A percentile compares a stretch with the other conserved stretches of the same genome.
phyloP scores from a whole-genome alignment of 2,888 invertebrate species.

The Lordiphosa fenestrarum region DNA sequence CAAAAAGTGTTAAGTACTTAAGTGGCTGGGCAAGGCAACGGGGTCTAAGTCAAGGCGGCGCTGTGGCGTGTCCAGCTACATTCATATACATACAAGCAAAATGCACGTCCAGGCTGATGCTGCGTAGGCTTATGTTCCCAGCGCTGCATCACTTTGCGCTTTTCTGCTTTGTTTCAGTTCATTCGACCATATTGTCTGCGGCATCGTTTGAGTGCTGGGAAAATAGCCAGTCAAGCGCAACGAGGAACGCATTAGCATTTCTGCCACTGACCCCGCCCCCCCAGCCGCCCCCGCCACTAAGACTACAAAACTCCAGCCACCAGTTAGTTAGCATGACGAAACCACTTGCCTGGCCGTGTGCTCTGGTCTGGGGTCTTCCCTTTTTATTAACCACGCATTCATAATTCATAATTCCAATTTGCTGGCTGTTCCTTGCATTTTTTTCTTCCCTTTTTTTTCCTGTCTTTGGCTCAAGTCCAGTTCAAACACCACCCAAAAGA shows the following conservation, averaged over 20 bases:
- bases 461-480: slow-evolving; percentile 49
- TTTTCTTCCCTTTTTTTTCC: slow-evolving; percentile 4
- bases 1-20: slow-evolving; percentile 76
- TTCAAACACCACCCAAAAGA: slow-evolving; percentile 63
- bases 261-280: slow-evolving; percentile 40
- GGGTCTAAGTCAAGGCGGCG: slow-evolving; percentile 47
- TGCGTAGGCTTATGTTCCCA: slow-evolving; percentile 55
- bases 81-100: not conserved
- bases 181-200: slow-evolving; percentile 72
- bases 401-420: slow-evolving; percentile 79
- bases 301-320: slow-evolving; percentile 26
- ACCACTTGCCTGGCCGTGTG: slow-evolving; percentile 47
- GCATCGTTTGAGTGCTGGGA: slow-evolving; percentile 74
- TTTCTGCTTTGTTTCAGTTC: slow-evolving; percentile 75
- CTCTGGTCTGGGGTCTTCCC: slow-evolving; percentile 41
- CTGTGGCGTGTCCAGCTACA: slow-evolving; percentile 36
- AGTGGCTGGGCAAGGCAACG: slow-evolving; percentile 48
- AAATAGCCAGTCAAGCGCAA: slow-evolving; percentile 70
- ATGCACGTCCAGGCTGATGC: slow-evolving; percentile 23
- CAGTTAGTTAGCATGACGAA: slow-evolving; percentile 65
- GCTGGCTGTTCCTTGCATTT: slow-evolving; percentile 49
- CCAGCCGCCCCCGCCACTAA: slow-evolving; percentile 10
- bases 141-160: slow-evolving; percentile 60
- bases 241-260: slow-evolving; percentile 73
- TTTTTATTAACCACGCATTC: slow-evolving; percentile 74